Evolutionary conservation across 2,797 vertebrate genomes (phyloP).

Genomic region (Melanotaenia parkinsoni): DNA sequence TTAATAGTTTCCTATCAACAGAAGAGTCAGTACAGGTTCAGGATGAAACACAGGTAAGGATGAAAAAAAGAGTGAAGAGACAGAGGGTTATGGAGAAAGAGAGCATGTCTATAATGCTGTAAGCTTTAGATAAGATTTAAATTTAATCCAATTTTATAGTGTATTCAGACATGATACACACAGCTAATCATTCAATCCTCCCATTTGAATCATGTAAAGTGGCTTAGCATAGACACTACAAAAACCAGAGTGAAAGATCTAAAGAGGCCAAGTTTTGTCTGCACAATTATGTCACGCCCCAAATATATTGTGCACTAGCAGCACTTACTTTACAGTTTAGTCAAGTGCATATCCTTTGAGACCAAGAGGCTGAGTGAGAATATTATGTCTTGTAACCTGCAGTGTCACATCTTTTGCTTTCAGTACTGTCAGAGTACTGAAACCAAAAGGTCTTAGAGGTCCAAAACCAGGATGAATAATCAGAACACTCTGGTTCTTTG

Average conservation of each 20-base stretch:
- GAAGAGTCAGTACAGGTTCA: conserved; percentile 30
- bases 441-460: conserved; percentile 26
- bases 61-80: background rate
- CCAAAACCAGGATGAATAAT: conserved; percentile 67
- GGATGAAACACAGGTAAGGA: conserved; percentile 30
- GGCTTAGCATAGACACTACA: conserved; percentile 29
- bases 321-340: conserved; percentile 53
- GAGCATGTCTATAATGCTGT: background rate
- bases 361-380: conserved; percentile 22
- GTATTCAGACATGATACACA: conserved; percentile 8
- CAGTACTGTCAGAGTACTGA: conserved; percentile 21
- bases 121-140: conserved; percentile 21
- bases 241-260: conserved; percentile 18
- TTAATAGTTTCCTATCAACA: conserved; percentile 39
- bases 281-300: conserved; percentile 68
- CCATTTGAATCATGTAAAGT: conserved; percentile 20
- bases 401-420: conserved; percentile 36
- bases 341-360: conserved; percentile 34
- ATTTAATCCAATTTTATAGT: conserved; percentile 7
- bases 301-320: conserved; percentile 53
- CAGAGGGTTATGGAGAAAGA: conserved; percentile 6
- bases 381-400: conserved; percentile 45
- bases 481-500: conserved; percentile 56
- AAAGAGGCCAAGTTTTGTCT: conserved; percentile 46
- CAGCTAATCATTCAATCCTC: conserved; percentile 23